Percentiles rank a stretch among this genome's conserved stretches.
Conservation (phyloP, 1,140 invertebrate species). For the Leucophenga varia region DNA sequence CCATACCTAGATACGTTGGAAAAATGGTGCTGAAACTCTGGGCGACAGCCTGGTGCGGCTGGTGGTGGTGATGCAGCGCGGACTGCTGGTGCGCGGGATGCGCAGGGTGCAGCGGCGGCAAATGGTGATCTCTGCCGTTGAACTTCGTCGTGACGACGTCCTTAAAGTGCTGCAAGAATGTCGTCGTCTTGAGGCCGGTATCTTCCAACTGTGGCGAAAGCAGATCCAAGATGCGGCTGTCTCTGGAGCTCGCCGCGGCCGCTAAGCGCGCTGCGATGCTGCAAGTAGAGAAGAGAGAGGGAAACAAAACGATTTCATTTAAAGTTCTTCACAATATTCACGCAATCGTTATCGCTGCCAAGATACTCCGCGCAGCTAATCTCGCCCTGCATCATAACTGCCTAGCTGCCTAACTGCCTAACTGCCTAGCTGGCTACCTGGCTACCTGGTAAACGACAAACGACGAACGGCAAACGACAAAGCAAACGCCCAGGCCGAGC, state of each 20-base stretch:
- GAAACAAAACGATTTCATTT: not conserved
- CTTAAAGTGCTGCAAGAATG: constrained; percentile 56
- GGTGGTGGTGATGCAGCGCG: constrained; percentile 40
- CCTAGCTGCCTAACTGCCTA: constrained; percentile 1
- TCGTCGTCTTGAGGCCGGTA: constrained; percentile 56
- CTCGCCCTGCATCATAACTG: constrained; percentile 3
- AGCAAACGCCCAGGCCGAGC: too few relatives aligned
- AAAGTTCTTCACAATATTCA: too few relatives aligned
- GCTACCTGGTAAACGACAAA: constrained; percentile 40
- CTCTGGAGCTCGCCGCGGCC: constrained; percentile 26
- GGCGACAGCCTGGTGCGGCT: constrained; percentile 46
- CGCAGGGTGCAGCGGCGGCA: constrained; percentile 49
- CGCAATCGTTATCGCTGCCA: too few relatives aligned
- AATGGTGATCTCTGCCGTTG: constrained; percentile 51
- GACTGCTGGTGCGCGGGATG: constrained; percentile 48
- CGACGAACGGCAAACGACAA: constrained; percentile 11
- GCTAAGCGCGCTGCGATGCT: constrained; percentile 26
- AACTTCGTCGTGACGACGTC: constrained; percentile 57
- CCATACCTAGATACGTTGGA: constrained; percentile 54
- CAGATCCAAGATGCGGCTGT: constrained; percentile 49
- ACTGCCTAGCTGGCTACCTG: constrained; percentile 7
- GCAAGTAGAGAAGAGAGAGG: constrained; percentile 9
- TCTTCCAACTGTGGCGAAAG: constrained; percentile 50
- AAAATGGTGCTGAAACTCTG: constrained; percentile 56
- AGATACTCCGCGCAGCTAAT: too few relatives aligned